Evolutionary conservation across 1,140 invertebrate species (phyloP).

Genomic region (Dendroctonus valens): DNA sequence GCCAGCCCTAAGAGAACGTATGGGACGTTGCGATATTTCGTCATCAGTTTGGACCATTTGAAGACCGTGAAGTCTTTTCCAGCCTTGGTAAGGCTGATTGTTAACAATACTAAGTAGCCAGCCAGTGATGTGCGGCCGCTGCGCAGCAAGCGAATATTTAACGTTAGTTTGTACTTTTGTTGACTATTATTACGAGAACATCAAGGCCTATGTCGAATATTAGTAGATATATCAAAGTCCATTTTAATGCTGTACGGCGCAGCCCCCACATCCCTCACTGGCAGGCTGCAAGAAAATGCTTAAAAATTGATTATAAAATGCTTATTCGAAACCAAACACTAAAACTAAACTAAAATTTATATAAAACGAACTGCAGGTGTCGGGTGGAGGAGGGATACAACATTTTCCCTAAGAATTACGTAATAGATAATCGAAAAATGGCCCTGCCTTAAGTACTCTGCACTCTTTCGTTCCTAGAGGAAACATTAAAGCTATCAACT

Average conservation of each 20-base stretch:
- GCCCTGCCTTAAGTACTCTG: slow-evolving; percentile 18
- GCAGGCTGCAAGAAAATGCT: slow-evolving; percentile 5
- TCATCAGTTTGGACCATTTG: slow-evolving; percentile 35
- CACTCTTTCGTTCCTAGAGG: slow-evolving; percentile 14
- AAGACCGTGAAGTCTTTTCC: slow-evolving; percentile 12
- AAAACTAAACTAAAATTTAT: slow-evolving; percentile 5
- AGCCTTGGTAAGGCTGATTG: slow-evolving; percentile 3
- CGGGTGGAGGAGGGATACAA: background rate
- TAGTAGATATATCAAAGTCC: too few species aligned
- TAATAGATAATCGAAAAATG: slow-evolving; percentile 27
- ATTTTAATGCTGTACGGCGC: background rate
- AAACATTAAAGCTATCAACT: slow-evolving; percentile 25
- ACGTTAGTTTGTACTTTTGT: too few species aligned
- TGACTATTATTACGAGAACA: too few species aligned
- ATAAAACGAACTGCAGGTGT: slow-evolving; percentile 1
- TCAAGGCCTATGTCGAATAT: too few species aligned
- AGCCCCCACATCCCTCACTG: background rate
- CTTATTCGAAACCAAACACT: slow-evolving; percentile 1
- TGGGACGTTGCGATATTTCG: slow-evolving; percentile 20
- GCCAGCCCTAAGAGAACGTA: background rate
- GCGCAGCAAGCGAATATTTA: too few species aligned
- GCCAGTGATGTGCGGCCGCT: too few species aligned
- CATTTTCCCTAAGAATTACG: slow-evolving; percentile 18
- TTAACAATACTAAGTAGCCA: too few species aligned
- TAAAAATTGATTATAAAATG: slow-evolving; percentile 18